Evolutionary conservation across 2,888 invertebrate genomes (phyloP).

Genomic region (Acutogordius australiensis): DNA sequence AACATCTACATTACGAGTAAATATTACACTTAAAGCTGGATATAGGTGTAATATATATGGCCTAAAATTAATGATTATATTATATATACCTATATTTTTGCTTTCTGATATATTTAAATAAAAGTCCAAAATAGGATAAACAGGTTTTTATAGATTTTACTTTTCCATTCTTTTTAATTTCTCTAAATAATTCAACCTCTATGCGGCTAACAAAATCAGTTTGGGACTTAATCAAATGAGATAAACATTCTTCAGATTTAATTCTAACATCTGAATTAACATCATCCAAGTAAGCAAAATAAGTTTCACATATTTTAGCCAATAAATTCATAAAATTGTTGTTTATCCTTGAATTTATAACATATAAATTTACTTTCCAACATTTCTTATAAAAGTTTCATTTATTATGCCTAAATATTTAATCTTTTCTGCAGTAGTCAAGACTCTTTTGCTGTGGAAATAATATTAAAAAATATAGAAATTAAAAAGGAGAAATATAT

Average conservation of each 20-base stretch:
- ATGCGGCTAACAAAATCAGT: constrained; percentile 41
- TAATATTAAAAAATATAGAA: too few relatives aligned
- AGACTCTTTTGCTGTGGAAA: too few relatives aligned
- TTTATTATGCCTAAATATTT: too few relatives aligned
- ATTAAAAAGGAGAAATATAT: too few relatives aligned
- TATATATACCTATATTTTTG: not conserved
- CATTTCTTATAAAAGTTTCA: too few relatives aligned
- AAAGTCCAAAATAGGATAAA: not conserved
- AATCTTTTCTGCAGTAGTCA: too few relatives aligned
- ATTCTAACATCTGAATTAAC: not conserved
- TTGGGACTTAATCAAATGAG: constrained; percentile 25
- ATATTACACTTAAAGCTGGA: not conserved
- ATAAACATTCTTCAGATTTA: constrained; percentile 6
- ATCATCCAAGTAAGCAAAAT: not conserved
- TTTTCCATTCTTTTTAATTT: constrained; percentile 44
- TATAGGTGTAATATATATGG: not conserved
- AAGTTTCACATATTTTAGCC: not conserved
- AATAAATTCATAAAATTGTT: not conserved
- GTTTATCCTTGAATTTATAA: too few relatives aligned
- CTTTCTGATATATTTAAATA: not conserved
- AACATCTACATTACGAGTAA: not conserved
- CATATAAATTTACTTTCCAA: too few relatives aligned
- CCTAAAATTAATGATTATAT: not conserved
- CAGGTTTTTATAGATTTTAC: not conserved
- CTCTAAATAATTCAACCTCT: constrained; percentile 47